Conservation (phyloP, 1,140 invertebrate genomes). For the Heliconius congener region DNA sequence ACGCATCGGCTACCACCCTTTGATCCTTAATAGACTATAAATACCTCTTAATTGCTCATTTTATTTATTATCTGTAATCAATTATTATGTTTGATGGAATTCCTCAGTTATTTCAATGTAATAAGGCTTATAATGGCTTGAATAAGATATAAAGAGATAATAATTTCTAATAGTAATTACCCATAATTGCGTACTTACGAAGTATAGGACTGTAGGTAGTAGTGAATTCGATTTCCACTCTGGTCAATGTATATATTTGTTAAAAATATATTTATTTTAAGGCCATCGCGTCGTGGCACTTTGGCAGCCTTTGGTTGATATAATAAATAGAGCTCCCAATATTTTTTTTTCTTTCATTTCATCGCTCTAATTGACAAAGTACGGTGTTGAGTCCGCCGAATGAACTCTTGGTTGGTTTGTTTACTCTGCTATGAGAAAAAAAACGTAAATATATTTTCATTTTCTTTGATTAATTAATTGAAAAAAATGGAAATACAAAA, state of each 20-base stretch:
- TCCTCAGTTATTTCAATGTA: not conserved
- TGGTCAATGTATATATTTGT: no score
- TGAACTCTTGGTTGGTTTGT: no score
- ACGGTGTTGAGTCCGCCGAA: no score
- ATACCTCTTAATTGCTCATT: conserved; percentile 36
- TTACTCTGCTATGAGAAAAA: no score
- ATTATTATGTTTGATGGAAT: conserved; percentile 11
- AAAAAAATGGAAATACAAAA: no score
- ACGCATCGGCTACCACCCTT: conserved; percentile 37
- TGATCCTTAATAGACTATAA: conserved; percentile 37
- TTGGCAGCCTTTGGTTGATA: not conserved
- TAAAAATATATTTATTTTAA: no score
- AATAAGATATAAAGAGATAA: not conserved
- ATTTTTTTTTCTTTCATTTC: no score
- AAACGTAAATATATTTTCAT: no score
- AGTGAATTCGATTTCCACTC: no score
- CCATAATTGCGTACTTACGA: not conserved
- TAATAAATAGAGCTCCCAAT: not conserved
- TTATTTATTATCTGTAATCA: conserved; percentile 44
- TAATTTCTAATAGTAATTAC: not conserved
- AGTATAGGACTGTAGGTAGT: not conserved
- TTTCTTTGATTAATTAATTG: no score
- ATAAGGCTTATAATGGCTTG: not conserved
- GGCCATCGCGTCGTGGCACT: not conserved
- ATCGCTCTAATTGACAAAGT: no score